Evolutionary conservation across 2,113 vertebrate genomes (phyloP).

Genomic region (Mesembrinibis cayennensis): DNA sequence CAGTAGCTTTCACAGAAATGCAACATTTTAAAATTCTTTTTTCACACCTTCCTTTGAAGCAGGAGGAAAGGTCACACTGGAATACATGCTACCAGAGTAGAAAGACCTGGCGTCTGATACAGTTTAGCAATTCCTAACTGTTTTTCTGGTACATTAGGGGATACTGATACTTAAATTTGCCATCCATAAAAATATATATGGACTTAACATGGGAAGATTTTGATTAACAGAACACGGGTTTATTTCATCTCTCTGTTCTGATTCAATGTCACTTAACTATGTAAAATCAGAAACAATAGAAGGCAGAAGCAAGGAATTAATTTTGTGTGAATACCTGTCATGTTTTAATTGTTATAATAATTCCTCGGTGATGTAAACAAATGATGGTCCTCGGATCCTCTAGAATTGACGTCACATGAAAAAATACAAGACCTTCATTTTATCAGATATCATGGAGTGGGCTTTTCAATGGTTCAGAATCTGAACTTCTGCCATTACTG

Average conservation of each 20-base stretch:
- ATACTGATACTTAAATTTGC: neutral
- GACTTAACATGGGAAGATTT: neutral
- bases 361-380: neutral
- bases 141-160: neutral
- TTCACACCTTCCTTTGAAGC: neutral
- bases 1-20: neutral
- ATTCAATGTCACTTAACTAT: neutral
- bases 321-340: neutral
- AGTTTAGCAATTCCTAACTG: neutral
- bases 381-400: neutral
- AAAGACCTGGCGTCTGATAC: neutral
- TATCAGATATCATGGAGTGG: neutral
- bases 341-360: neutral
- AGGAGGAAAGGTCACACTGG: neutral
- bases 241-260: neutral
- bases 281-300: neutral
- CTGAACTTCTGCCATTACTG: neutral
- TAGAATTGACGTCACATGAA: neutral
- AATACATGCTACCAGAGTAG: neutral
- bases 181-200: neutral
- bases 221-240: neutral
- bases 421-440: neutral
- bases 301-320: neutral
- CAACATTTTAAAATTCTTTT: neutral
- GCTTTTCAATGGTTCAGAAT: neutral